Conservation (phyloP, 2,888 invertebrate species). For the Cistogaster globosa region DNA sequence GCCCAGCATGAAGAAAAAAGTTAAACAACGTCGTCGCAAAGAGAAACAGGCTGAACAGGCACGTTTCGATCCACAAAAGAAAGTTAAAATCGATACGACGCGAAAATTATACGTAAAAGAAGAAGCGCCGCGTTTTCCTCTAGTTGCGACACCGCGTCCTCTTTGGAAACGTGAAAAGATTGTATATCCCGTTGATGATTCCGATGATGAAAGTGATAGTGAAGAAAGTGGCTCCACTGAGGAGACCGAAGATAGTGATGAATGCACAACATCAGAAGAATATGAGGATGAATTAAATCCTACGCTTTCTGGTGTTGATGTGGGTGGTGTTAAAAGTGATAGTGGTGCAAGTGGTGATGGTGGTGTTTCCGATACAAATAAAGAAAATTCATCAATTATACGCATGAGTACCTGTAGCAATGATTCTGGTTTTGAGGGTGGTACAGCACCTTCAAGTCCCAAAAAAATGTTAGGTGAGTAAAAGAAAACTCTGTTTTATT, state of each 20-base stretch:
- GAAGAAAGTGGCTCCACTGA: slow-evolving; percentile 77
- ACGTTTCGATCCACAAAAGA: slow-evolving; percentile 82
- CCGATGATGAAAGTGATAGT: slow-evolving; percentile 82
- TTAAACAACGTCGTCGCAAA: slow-evolving; percentile 80
- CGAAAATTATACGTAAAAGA: slow-evolving; percentile 84
- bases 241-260: slow-evolving; percentile 80
- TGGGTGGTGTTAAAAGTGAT: slow-evolving; percentile 40
- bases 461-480: slow-evolving; percentile 85
- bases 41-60: slow-evolving; percentile 79
- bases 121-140: slow-evolving; percentile 84
- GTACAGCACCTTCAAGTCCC: slow-evolving; percentile 87
- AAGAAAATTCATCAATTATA: slow-evolving; percentile 80
- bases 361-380: slow-evolving; percentile 73
- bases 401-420: slow-evolving; percentile 90
- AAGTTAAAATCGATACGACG: slow-evolving; percentile 81
- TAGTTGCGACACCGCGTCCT: slow-evolving; percentile 86
- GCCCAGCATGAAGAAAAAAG: slow-evolving; percentile 82
- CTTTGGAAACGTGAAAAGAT: slow-evolving; percentile 84
- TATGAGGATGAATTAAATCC: slow-evolving; percentile 77
- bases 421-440: slow-evolving; percentile 92
- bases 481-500: neutral
- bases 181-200: slow-evolving; percentile 83
- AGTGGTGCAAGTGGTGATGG: slow-evolving; percentile 35
- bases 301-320: slow-evolving; percentile 41
- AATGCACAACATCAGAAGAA: slow-evolving; percentile 79